Percentiles rank a stretch among this genome's conserved stretches.
Evolutionary conservation across 1,140 invertebrate species (phyloP).

Genomic region (Cydia splendana): DNA sequence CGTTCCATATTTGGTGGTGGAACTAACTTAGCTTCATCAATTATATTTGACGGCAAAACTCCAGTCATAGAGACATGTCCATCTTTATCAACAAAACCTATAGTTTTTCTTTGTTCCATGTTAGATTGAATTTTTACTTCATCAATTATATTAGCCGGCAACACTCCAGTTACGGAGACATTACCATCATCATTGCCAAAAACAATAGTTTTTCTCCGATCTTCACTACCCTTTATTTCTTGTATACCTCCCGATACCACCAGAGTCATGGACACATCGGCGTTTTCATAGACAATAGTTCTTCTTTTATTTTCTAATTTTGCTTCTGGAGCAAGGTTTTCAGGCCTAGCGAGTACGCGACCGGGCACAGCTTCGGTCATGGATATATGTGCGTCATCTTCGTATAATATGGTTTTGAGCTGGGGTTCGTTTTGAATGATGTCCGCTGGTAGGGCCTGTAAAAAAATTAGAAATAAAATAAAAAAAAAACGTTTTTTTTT

Average conservation of each 20-base stretch:
- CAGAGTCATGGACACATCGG: constrained; percentile 42
- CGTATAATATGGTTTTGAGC: constrained; percentile 32
- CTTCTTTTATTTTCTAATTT: constrained; percentile 30
- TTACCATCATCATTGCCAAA: neutral
- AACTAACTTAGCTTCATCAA: neutral
- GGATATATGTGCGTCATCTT: constrained; percentile 43
- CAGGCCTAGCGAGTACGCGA: constrained; percentile 35
- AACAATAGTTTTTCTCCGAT: neutral
- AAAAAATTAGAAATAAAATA: neutral
- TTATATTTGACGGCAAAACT: neutral
- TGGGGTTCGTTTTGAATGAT: constrained; percentile 31
- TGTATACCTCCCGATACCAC: constrained; percentile 38
- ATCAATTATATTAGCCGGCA: constrained; percentile 10
- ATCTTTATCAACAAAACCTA: neutral
- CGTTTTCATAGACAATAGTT: constrained; percentile 40
- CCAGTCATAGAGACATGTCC: neutral
- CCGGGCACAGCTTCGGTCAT: constrained; percentile 41
- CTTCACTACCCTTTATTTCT: neutral
- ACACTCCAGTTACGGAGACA: neutral
- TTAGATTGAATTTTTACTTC: neutral
- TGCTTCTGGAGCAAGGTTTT: constrained; percentile 1
- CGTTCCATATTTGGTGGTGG: neutral
- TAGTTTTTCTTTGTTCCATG: neutral
- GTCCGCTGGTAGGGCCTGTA: neutral
- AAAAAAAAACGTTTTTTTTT: neutral